Conservation (phyloP, 2,888 invertebrate genomes). For the Hypena proboscidalis region DNA sequence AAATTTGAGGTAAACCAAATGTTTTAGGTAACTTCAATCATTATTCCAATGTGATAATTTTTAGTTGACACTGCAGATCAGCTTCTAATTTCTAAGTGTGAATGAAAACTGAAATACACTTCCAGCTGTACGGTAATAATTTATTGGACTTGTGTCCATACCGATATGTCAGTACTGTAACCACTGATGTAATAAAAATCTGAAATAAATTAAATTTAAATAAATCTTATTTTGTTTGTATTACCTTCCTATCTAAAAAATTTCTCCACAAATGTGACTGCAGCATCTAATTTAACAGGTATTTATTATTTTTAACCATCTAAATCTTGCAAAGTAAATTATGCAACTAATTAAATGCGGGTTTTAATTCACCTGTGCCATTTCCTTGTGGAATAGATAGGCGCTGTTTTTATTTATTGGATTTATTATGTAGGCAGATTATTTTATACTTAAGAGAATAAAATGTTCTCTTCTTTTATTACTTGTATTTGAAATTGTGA, state of each 20-base stretch:
- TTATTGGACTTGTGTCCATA: slow-evolving; percentile 70
- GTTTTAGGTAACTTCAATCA: slow-evolving; percentile 71
- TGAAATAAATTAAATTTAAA: slow-evolving; percentile 44
- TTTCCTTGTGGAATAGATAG: too few species aligned
- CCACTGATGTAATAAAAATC: slow-evolving; percentile 58
- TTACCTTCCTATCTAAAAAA: slow-evolving; percentile 42
- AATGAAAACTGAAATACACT: slow-evolving; percentile 55
- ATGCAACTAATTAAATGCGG: too few species aligned
- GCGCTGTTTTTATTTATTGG: too few species aligned
- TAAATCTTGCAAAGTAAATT: too few species aligned
- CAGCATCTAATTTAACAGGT: too few species aligned
- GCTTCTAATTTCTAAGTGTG: slow-evolving; percentile 66
- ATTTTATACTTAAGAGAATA: too few species aligned
- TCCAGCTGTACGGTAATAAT: slow-evolving; percentile 67
- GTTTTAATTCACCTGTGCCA: too few species aligned
- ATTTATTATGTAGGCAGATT: too few species aligned
- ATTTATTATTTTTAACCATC: too few species aligned
- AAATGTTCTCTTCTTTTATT: too few species aligned
- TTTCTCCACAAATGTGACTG: too few species aligned
- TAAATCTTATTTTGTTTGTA: slow-evolving; percentile 40
- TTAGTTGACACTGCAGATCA: slow-evolving; percentile 69
- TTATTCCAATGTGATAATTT: slow-evolving; percentile 80
- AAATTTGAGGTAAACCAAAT: slow-evolving; percentile 77
- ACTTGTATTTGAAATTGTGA: too few species aligned
- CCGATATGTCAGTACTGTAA: slow-evolving; percentile 63